Evolutionary conservation across 2,797 vertebrate species (phyloP).

Genomic region (Poeciliopsis turneri): DNA sequence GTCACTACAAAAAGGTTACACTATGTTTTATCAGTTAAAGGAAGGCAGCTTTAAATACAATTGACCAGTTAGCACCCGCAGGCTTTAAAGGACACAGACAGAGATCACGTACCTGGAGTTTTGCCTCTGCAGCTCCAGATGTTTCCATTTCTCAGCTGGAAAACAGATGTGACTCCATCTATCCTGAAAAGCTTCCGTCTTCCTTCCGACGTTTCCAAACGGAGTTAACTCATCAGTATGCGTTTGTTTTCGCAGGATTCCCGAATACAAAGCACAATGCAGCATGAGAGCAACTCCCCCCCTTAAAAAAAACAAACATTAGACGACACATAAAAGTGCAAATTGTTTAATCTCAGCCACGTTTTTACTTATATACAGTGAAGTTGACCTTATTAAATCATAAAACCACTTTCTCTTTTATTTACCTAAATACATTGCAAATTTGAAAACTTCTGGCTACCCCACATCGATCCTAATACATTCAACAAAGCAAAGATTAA

Average conservation of each 20-base stretch:
- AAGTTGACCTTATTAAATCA: conserved; percentile 74
- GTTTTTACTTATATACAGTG: conserved; percentile 82
- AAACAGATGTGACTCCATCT: background rate
- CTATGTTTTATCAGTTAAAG: background rate
- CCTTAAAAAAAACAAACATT: conserved; percentile 23
- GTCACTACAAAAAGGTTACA: background rate
- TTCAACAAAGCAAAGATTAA: conserved; percentile 73
- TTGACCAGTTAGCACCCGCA: background rate
- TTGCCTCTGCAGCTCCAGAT: background rate
- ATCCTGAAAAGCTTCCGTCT: background rate
- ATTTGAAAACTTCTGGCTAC: conserved; percentile 63
- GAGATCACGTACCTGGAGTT: conserved; percentile 25
- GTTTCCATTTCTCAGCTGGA: background rate
- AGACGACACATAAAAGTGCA: conserved; percentile 79
- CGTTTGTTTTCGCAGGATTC: conserved; percentile 10
- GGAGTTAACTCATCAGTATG: background rate
- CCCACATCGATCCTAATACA: conserved; percentile 70
- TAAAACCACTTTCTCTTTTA: conserved; percentile 64
- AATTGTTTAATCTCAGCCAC: conserved; percentile 84
- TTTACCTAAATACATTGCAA: conserved; percentile 48
- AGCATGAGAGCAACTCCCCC: no score
- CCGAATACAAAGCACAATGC: conserved; percentile 70
- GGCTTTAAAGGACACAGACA: background rate
- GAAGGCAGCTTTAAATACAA: background rate
- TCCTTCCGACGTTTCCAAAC: background rate